Evolutionary conservation across 2,113 vertebrate genomes (phyloP), one percentile per base, ranked within the genome.

Genomic region (Tenebrosternarchus preto): DNA sequence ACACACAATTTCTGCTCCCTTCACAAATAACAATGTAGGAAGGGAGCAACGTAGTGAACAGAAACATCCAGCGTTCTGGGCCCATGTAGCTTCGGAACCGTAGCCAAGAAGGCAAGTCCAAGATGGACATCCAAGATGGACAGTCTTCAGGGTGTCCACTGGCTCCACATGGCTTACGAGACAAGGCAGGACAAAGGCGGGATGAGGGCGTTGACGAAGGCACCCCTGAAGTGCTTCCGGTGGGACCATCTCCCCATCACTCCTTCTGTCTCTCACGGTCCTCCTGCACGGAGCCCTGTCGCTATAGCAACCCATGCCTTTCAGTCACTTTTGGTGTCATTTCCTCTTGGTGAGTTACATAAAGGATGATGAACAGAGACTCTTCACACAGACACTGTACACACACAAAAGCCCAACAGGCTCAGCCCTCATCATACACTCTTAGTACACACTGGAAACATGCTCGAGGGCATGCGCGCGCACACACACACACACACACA

Each of bases 231-330:
- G 29, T n/a, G 43, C 29, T 76, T 60, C 29, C 17, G 61, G 33
- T 7, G 15, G 31, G 72, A 9, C 43, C 8, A 15, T 15, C 43
- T 70, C 27, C 39, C 57, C 16, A 25, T 16, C 27, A 50, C 70
- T 60, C 70, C 74, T 22, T 22, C 55, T 11, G 24, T 72, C 53
- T 79, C 57, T 74, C 80, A 70, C 63, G 19, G 43, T 75, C 73
- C 80, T 84, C 57, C 66, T 71, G 69, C 82, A 85, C 80, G 55
- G 84, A 77, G 55, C 71, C 73, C 68, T 16, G 78, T 91, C 85
- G 85, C 91, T 85, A 92, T 92, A 84, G 90, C 86, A 92, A 91
- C 89, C 77, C 77, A 76, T 88, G 77, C 75, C 68, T 77, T 81
- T 25, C 80, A 84, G 82, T 84, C 83, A 80, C 76, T 79, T 85